phyloP scores from a whole-genome alignment of 2,113 vertebrate species.

The Telmatochromis brichardi region DNA sequence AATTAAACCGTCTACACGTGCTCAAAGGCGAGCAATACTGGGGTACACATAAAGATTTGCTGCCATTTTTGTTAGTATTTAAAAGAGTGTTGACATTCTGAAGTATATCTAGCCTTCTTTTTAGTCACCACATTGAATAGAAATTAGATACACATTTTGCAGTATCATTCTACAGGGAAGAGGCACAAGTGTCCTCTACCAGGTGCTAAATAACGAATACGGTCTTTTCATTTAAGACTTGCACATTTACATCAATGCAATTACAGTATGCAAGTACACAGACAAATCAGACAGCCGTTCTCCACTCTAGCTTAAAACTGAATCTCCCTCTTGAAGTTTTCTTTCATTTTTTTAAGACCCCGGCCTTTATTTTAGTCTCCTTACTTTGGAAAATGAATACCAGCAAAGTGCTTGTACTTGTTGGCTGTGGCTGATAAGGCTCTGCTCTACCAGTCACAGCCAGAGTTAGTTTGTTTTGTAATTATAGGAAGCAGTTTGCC shows the following conservation, averaged over 20 bases:
- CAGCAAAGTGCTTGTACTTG: slow-evolving; percentile 16
- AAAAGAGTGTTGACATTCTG: not conserved
- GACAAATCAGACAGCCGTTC: slow-evolving; percentile 33
- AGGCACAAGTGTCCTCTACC: slow-evolving; percentile 23
- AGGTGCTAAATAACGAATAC: slow-evolving; percentile 53
- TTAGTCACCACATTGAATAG: not conserved
- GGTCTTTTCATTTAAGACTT: slow-evolving; percentile 23
- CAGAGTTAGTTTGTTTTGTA: slow-evolving; percentile 3
- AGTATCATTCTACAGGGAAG: slow-evolving; percentile 37
- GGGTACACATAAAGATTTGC: not conserved
- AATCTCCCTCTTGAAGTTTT: not conserved
- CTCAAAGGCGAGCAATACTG: not conserved
- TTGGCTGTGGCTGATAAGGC: not conserved
- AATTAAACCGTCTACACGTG: not conserved
- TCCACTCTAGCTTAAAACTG: not conserved
- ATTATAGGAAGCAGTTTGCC: not conserved
- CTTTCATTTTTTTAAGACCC: not conserved
- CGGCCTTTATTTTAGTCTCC: not conserved
- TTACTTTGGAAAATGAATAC: not conserved
- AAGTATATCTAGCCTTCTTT: not conserved
- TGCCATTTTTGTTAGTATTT: not conserved
- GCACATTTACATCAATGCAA: slow-evolving; percentile 62
- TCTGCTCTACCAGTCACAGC: not conserved
- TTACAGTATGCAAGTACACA: slow-evolving; percentile 47
- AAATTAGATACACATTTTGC: slow-evolving; percentile 7